A percentile compares a stretch with the other conserved stretches of the same genome.
These are phyloP conservation scores for Neoascia interrupta DNA, from an alignment of 2,888 invertebrate genomes.

Conservation along the genomic window DNA sequence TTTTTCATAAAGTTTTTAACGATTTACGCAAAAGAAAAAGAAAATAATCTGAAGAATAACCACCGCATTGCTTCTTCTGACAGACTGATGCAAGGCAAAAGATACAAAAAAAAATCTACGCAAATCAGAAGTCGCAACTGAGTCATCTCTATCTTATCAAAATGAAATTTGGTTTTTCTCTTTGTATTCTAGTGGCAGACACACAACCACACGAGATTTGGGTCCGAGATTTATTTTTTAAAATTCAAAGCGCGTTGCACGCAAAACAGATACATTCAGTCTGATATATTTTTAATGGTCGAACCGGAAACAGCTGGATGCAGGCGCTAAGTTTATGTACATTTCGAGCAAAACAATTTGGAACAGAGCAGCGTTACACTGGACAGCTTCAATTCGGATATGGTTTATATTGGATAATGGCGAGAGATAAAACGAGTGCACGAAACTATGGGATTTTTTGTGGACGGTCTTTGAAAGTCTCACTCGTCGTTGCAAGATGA, in stretches of 20 bases:
- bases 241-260: conserved; percentile 55
- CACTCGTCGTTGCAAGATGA: conserved; percentile 4
- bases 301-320: conserved; percentile 64
- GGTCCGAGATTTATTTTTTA: conserved; percentile 54
- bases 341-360: no score
- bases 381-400: no score
- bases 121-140: no score
- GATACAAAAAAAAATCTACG: no score
- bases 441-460: no score
- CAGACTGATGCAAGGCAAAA: no score
- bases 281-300: conserved; percentile 44
- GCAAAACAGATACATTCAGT: conserved; percentile 44
- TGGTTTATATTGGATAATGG: no score
- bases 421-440: no score
- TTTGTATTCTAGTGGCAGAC: conserved; percentile 32
- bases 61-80: not conserved
- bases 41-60: not conserved
- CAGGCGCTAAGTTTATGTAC: no score
- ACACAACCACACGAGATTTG: conserved; percentile 29
- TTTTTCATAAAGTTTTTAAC: conserved; percentile 46
- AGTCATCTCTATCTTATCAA: conserved; percentile 64
- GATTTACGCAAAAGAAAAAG: conserved; percentile 61
- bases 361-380: no score
- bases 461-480: no score
- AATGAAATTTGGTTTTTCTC: conserved; percentile 33